Conservation (phyloP, 2,797 vertebrate genomes). For the Pseudochirops corinnae region DNA sequence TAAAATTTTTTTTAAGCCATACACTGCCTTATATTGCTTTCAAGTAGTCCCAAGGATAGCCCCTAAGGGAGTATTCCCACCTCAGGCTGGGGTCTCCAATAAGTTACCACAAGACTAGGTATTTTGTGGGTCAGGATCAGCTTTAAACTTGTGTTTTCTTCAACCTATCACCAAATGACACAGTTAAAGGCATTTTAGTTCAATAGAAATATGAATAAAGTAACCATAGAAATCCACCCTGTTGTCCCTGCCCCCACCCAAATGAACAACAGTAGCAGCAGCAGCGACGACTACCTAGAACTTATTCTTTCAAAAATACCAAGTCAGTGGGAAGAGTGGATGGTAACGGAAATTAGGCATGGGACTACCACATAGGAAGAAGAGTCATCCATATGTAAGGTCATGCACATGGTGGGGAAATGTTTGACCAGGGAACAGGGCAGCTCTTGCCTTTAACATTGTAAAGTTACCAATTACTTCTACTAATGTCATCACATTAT, state of each 20-base stretch:
- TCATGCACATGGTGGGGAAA: not conserved
- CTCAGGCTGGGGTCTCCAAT: not conserved
- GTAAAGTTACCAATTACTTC: not conserved
- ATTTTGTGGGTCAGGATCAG: not conserved
- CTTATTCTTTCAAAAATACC: not conserved
- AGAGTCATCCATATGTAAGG: not conserved
- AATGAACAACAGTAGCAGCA: not conserved
- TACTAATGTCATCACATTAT: not conserved
- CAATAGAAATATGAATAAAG: not conserved
- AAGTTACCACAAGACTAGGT: not conserved
- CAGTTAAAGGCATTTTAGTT: not conserved
- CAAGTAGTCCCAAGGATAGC: not conserved
- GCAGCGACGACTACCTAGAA: not conserved
- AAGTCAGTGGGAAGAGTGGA: not conserved
- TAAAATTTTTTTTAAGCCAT: not conserved
- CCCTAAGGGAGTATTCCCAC: not conserved
- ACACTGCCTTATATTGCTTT: not conserved
- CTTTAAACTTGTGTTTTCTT: not conserved
- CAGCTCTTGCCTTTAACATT: not conserved
- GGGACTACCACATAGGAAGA: not conserved
- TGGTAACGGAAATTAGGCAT: not conserved
- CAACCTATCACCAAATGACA: not conserved
- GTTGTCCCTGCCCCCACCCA: rapidly evolving
- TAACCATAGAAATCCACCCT: not conserved
- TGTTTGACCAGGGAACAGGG: not conserved